Base-by-base conservation (phyloP, 2,797 vertebrate species). In the Myotis vivesi region DNA sequence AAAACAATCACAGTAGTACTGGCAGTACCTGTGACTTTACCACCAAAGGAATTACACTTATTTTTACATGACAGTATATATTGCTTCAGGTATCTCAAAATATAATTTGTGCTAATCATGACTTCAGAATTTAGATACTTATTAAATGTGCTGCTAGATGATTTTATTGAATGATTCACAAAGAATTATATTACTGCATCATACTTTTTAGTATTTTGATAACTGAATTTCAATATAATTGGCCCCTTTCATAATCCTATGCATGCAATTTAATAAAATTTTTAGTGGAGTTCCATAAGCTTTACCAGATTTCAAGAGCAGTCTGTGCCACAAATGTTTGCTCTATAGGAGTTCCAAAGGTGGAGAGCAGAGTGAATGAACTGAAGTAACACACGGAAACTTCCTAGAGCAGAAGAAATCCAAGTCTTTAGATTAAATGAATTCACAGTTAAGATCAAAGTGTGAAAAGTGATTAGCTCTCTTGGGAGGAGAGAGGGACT, bases 211-310 rank as follows among this genome's bases (percentile, higher is more conserved):
- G 16, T 76, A 80, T 72, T 85, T 83, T 71, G n/a, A 30, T 64
- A 80, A 79, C 6, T 82, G 6, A 13, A 82, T 89, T 95, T 94
- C 68, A 93, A 92, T 75, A 84, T 38, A 92, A 75, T 59, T 55
- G 3, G 6, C 72, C 91, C 90, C 33, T 6, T 82, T 89, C 53
- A 6, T 80, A 88, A 91, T 85, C 8, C 4, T 38, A 16, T 55
- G 22, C 53, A 79, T 76, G 46, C 77, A 57, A 59, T 81, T 87
- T 64, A 46, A 25, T n/a, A 68, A 5, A 69, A 57, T 84, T 91
- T 81, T 81, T 64, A 82, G 12, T 16, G 8, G 44, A 59, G 28
- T 73, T 89, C 38, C 49, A 7, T 51, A 59, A 72, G 8, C 28
- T 90, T 80, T 53, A 57, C 6, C 25, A 64, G 30, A 38, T 92